phyloP scores from a whole-genome alignment of 2,888 invertebrate species.

The Eurytoma californica region DNA sequence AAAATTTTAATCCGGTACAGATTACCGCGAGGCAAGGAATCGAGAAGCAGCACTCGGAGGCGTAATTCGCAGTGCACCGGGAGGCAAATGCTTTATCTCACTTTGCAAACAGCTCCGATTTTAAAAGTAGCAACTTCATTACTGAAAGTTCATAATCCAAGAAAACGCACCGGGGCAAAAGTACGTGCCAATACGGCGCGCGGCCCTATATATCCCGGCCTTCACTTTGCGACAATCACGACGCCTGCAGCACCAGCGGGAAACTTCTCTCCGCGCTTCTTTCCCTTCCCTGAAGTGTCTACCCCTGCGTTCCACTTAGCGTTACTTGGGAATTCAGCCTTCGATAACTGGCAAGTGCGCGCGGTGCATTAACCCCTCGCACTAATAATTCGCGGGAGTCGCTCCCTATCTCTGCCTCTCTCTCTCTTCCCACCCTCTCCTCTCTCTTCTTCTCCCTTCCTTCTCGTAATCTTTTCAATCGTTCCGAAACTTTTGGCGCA shows the following conservation, averaged over 20 bases:
- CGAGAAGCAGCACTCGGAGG: not conserved
- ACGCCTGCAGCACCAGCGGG: slow-evolving; percentile 9
- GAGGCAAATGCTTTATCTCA: slow-evolving; percentile 21
- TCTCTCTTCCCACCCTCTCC: not conserved
- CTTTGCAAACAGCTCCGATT: slow-evolving; percentile 36
- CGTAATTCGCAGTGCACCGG: no score
- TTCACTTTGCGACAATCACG: slow-evolving; percentile 38
- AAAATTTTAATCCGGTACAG: not conserved
- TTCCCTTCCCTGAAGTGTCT: slow-evolving; percentile 27
- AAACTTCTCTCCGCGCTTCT: slow-evolving; percentile 26
- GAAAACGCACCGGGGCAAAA: slow-evolving; percentile 22
- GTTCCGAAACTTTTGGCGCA: slow-evolving; percentile 10
- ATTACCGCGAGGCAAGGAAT: not conserved
- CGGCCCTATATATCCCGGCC: not conserved
- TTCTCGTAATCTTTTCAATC: not conserved
- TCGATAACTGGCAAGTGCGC: slow-evolving; percentile 39
- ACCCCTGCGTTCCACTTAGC: slow-evolving; percentile 45
- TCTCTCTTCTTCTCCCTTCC: no score
- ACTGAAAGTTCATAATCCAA: slow-evolving; percentile 32
- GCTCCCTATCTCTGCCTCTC: not conserved
- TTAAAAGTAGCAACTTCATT: slow-evolving; percentile 28
- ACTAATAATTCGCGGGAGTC: slow-evolving; percentile 40
- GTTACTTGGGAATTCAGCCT: slow-evolving; percentile 46
- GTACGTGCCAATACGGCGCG: slow-evolving; percentile 33
- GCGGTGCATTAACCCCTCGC: slow-evolving; percentile 39